A percentile compares a stretch with the other conserved stretches of the same genome.
Evolutionary conservation across 2,797 vertebrate genomes (phyloP).

Genomic region (Cyclopterus lumpus): DNA sequence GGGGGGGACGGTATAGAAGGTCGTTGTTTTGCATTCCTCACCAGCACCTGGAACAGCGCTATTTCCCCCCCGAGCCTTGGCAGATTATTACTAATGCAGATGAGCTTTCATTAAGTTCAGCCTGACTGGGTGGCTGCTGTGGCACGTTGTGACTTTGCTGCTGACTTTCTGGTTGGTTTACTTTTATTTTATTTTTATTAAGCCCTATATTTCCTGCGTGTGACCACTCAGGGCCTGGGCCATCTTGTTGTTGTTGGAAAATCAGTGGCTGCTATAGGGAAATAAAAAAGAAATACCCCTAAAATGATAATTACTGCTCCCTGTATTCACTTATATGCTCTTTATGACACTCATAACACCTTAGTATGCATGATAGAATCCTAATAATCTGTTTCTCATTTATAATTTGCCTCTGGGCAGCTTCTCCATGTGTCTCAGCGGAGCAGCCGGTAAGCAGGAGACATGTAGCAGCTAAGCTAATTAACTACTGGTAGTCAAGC

Average conservation of each 20-base stretch:
- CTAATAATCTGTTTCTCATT: conserved; percentile 84
- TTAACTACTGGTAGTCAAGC: conserved; percentile 75
- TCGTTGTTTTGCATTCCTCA: conserved; percentile 67
- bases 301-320: conserved; percentile 68
- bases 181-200: conserved; percentile 11
- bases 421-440: conserved; percentile 75
- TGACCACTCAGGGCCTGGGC: conserved; percentile 29
- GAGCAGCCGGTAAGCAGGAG: conserved; percentile 73
- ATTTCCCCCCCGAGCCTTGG: conserved; percentile 46
- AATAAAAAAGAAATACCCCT: conserved; percentile 37
- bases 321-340: conserved; percentile 64
- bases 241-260: conserved; percentile 43
- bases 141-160: conserved; percentile 18
- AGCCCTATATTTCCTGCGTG: conserved; percentile 22
- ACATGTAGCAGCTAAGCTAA: conserved; percentile 79
- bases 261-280: conserved; percentile 36
- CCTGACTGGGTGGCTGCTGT: conserved; percentile 43
- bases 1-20: conserved; percentile 12
- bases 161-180: conserved; percentile 40
- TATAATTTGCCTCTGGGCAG: conserved; percentile 82
- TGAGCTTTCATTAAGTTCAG: conserved; percentile 66
- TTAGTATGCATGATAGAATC: conserved; percentile 83
- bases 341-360: conserved; percentile 77
- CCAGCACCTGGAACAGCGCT: conserved; percentile 52
- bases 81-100: conserved; percentile 72